phyloP scores from a whole-genome alignment of 2,888 invertebrate species.

The Agriotes lineatus region DNA sequence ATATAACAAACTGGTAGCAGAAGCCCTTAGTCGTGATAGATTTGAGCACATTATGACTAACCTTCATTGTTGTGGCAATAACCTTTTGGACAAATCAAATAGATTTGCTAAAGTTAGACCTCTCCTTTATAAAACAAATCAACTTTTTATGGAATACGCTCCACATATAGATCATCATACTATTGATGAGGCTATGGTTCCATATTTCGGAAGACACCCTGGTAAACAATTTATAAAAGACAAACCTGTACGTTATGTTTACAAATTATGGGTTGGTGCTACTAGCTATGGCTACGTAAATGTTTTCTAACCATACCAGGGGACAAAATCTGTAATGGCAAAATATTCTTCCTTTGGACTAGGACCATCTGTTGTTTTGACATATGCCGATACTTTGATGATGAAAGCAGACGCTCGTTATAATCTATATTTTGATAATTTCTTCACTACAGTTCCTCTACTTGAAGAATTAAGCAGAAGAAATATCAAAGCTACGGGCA shows the following conservation, averaged over 20 bases:
- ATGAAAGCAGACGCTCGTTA: no score
- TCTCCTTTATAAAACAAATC: constrained; percentile 47
- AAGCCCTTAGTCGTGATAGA: no score
- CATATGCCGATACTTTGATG: no score
- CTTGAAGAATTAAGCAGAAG: constrained; percentile 16
- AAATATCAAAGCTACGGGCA: constrained; percentile 30
- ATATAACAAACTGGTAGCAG: constrained; percentile 26
- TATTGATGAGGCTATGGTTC: constrained; percentile 39
- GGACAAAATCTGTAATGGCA: no score
- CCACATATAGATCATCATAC: constrained; percentile 48
- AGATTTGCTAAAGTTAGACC: constrained; percentile 52
- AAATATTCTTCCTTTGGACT: no score
- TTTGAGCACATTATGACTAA: constrained; percentile 13
- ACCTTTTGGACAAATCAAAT: constrained; percentile 45
- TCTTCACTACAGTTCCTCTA: no score
- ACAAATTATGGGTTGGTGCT: no score
- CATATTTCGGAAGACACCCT: constrained; percentile 8
- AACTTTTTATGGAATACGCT: constrained; percentile 49
- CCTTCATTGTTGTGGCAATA: constrained; percentile 52
- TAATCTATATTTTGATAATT: no score
- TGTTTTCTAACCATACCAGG: no score
- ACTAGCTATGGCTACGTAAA: no score
- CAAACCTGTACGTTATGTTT: constrained; percentile 18
- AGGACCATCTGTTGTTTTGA: no score
- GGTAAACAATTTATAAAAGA: constrained; percentile 21